Percentiles rank a stretch among this genome's conserved stretches.
phyloP scores from a whole-genome alignment of 2,113 vertebrate species.

The Aepyceros melampus region DNA sequence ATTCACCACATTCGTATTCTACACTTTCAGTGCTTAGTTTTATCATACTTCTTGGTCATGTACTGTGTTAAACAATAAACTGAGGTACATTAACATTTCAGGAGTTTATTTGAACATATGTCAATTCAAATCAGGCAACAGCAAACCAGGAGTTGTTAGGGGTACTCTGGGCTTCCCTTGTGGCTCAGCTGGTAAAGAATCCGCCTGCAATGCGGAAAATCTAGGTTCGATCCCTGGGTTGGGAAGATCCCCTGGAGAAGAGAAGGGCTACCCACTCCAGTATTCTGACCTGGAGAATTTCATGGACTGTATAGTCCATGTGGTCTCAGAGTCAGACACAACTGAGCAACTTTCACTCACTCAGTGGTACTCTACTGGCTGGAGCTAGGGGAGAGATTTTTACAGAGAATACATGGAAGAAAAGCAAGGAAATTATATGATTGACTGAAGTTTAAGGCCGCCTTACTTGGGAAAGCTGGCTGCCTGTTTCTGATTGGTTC shows the following conservation, averaged over 20 bases:
- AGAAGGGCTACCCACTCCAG: not conserved
- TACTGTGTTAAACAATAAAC: not conserved
- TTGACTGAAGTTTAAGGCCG: not conserved
- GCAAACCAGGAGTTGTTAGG: not conserved
- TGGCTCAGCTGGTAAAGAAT: not conserved
- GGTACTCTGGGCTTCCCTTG: not conserved
- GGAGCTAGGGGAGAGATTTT: not conserved
- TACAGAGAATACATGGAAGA: not conserved
- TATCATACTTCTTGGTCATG: not conserved
- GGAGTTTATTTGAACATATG: not conserved
- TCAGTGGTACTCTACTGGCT: not conserved
- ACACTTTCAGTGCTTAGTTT: not conserved
- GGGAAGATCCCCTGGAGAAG: not conserved
- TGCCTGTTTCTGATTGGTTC: not conserved
- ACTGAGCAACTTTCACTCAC: not conserved
- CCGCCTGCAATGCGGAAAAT: accelerated
- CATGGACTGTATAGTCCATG: not conserved
- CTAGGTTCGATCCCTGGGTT: not conserved
- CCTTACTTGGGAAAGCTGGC: not conserved
- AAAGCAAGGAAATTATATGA: not conserved
- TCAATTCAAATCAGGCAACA: not conserved
- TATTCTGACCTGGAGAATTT: not conserved
- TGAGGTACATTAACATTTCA: not conserved
- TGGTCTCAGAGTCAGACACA: not conserved
- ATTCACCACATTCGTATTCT: not conserved